Conservation (phyloP, 2,113 vertebrate species). For the Sardina pilchardus region DNA sequence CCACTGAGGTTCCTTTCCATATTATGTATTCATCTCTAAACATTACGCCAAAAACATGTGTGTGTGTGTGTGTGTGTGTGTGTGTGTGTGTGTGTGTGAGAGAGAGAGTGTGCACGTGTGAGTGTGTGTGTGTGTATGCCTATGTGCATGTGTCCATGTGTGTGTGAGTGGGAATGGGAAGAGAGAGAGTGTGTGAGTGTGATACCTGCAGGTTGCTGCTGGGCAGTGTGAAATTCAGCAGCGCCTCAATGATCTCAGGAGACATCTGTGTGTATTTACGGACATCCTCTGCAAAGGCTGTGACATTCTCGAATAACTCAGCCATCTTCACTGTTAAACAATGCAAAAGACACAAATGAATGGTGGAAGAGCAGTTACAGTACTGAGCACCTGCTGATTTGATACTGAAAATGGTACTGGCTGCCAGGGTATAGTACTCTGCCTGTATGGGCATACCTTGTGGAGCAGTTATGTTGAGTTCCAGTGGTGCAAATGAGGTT, state of each 20-base stretch:
- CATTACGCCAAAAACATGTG: neutral
- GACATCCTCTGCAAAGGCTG: constrained; percentile 62
- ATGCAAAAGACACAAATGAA: neutral
- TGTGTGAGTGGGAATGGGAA: neutral
- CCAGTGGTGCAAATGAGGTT: constrained; percentile 50
- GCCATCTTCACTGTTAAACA: constrained; percentile 57
- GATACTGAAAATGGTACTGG: neutral
- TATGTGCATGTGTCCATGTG: neutral
- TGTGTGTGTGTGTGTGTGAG: no score
- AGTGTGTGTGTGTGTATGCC: neutral
- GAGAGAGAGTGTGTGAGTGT: neutral
- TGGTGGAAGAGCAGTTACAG: neutral
- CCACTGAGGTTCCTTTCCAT: no score
- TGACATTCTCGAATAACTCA: constrained; percentile 62
- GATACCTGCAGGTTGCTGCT: constrained; percentile 63
- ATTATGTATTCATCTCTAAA: no score
- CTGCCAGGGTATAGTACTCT: neutral
- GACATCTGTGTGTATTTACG: constrained; percentile 54
- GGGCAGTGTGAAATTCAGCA: constrained; percentile 62
- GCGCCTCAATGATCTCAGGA: constrained; percentile 40
- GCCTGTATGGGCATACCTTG: constrained; percentile 47
- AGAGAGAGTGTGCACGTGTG: neutral
- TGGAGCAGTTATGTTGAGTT: constrained; percentile 53
- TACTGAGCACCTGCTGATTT: neutral
- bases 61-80: constrained; percentile 11